Conservation (phyloP, 2,888 invertebrate genomes). For the Girardia tigrina region DNA sequence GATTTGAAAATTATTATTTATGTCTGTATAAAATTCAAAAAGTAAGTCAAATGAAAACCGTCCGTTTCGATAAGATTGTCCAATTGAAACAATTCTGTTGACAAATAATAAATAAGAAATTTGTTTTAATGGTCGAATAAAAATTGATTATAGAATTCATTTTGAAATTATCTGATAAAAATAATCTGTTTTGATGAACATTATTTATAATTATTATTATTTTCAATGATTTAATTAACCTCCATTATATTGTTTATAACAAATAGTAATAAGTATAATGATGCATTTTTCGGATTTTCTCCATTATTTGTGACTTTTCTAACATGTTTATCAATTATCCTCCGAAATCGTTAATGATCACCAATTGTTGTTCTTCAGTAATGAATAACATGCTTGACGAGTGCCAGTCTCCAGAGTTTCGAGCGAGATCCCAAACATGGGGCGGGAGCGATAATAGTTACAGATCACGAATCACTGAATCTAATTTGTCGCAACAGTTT, state of each 20-base stretch:
- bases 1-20: no score
- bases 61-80: neutral
- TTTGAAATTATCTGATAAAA: neutral
- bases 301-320: no score
- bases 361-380: neutral
- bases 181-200: no score
- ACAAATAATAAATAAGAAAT: neutral
- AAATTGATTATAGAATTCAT: neutral
- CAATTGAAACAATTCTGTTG: neutral
- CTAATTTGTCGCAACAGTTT: neutral
- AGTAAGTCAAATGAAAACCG: neutral
- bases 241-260: no score
- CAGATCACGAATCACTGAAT: neutral
- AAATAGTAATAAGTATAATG: no score
- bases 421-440: slow-evolving; percentile 19
- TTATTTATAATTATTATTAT: no score
- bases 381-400: slow-evolving; percentile 11
- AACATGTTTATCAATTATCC: slow-evolving; percentile 18
- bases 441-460: neutral
- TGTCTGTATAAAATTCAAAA: neutral
- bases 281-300: no score
- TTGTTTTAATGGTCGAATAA: neutral
- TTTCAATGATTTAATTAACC: no score
- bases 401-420: neutral
- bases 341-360: neutral